Percentiles rank a stretch among this genome's conserved stretches.
phyloP scores from a whole-genome alignment of 2,888 invertebrate genomes.

The Microdon myrmicae region DNA sequence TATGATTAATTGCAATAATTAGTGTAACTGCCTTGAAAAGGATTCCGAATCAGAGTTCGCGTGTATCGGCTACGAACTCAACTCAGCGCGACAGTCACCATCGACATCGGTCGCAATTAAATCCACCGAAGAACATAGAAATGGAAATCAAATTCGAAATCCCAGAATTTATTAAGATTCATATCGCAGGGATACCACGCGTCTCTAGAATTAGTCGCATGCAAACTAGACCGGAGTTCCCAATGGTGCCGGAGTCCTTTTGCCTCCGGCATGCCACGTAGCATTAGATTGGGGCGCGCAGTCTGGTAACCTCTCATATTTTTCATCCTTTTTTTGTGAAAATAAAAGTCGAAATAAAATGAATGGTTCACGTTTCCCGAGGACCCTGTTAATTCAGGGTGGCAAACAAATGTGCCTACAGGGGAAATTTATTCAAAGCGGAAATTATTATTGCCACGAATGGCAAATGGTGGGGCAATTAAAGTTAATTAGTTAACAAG shows the following conservation, averaged over 20 bases:
- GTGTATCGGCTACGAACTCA: slow-evolving; percentile 11
- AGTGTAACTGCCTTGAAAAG: slow-evolving; percentile 48
- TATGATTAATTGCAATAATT: slow-evolving; percentile 51
- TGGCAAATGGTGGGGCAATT: slow-evolving; percentile 45
- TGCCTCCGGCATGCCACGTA: slow-evolving; percentile 49
- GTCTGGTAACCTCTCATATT: too few species aligned
- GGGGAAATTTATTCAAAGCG: slow-evolving; percentile 44
- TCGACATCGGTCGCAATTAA: slow-evolving; percentile 35
- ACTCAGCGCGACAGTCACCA: neutral
- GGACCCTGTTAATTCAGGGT: slow-evolving; percentile 4
- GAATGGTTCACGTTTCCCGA: slow-evolving; percentile 4
- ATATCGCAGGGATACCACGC: slow-evolving; percentile 31
- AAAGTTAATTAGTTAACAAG: slow-evolving; percentile 46
- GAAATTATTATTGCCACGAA: slow-evolving; percentile 50
- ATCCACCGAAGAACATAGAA: slow-evolving; percentile 24
- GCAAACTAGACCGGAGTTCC: slow-evolving; percentile 22
- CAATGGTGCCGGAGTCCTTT: slow-evolving; percentile 23
- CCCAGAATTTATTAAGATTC: slow-evolving; percentile 44
- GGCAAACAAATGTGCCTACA: slow-evolving; percentile 6
- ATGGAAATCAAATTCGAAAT: slow-evolving; percentile 46
- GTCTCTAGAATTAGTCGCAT: slow-evolving; percentile 16
- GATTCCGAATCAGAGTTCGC: slow-evolving; percentile 31
- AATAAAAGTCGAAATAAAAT: slow-evolving; percentile 8
- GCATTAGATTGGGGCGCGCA: slow-evolving; percentile 35
- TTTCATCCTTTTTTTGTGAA: slow-evolving; percentile 34